phyloP scores from a whole-genome alignment of 2,797 vertebrate species.

The Onychomys arenicola region DNA sequence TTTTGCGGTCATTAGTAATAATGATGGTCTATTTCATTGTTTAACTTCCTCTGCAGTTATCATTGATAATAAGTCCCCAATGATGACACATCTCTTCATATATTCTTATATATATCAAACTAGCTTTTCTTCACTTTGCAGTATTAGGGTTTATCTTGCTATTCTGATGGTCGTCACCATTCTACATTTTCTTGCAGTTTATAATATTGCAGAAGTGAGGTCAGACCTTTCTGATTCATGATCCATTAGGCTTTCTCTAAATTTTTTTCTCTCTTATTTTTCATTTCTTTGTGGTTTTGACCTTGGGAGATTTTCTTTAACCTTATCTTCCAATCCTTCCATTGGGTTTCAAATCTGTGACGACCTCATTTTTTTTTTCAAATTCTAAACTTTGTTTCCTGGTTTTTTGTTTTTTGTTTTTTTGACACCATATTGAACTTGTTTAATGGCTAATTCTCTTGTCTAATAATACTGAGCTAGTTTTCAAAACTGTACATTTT shows the following conservation, averaged over 20 bases:
- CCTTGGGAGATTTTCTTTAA: neutral
- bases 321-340: neutral
- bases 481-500: neutral
- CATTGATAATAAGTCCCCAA: neutral
- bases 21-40: neutral
- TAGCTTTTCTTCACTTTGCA: neutral
- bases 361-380: neutral
- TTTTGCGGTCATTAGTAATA: neutral
- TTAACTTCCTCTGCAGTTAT: slow-evolving; percentile 22
- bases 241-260: neutral
- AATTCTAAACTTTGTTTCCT: neutral
- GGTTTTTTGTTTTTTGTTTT: neutral
- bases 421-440: neutral
- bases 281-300: slow-evolving; percentile 9
- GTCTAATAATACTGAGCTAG: neutral
- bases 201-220: neutral
- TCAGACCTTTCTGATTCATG: neutral
- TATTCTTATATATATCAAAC: neutral
- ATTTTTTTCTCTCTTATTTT: neutral
- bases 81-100: neutral
- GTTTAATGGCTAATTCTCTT: neutral
- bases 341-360: neutral
- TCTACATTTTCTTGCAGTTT: neutral
- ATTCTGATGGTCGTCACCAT: neutral
- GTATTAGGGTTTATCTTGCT: neutral